A percentile compares a stretch with the other conserved stretches of the same genome.
phyloP scores from a whole-genome alignment of 2,113 vertebrate genomes.

The Neogale vison region DNA sequence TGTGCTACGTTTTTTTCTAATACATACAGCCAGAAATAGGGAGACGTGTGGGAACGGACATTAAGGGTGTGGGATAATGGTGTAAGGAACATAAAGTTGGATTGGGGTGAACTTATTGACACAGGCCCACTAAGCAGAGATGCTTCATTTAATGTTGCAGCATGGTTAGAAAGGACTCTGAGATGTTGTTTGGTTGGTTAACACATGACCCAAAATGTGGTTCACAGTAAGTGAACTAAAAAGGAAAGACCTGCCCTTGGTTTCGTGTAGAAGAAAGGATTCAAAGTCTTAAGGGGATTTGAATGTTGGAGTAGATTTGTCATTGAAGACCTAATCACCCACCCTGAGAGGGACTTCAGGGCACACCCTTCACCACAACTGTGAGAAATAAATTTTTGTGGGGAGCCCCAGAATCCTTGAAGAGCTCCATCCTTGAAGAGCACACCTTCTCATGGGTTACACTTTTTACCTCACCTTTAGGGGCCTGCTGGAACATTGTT shows the following conservation, averaged over 20 bases:
- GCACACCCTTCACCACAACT: not conserved
- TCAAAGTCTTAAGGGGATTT: not conserved
- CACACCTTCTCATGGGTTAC: not conserved
- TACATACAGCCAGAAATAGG: not conserved
- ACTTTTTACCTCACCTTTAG: not conserved
- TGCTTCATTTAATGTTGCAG: not conserved
- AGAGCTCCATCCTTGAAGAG: not conserved
- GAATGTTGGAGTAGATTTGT: not conserved
- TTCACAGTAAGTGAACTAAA: not conserved
- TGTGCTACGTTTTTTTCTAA: not conserved
- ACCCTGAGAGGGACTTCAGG: not conserved
- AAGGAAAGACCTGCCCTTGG: not conserved
- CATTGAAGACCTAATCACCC: not conserved
- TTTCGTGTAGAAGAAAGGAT: not conserved
- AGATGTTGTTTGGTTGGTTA: not conserved
- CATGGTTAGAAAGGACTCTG: not conserved
- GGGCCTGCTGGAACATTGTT: not conserved
- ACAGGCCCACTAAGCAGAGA: not conserved
- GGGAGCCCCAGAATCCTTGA: not conserved
- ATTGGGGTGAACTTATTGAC: not conserved
- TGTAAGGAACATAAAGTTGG: not conserved
- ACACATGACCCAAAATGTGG: not conserved
- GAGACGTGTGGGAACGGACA: not conserved
- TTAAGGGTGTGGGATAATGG: not conserved
- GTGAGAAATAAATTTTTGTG: not conserved